Base-by-base conservation (phyloP, 2,888 invertebrate genomes). In the Xylocampa areola region DNA sequence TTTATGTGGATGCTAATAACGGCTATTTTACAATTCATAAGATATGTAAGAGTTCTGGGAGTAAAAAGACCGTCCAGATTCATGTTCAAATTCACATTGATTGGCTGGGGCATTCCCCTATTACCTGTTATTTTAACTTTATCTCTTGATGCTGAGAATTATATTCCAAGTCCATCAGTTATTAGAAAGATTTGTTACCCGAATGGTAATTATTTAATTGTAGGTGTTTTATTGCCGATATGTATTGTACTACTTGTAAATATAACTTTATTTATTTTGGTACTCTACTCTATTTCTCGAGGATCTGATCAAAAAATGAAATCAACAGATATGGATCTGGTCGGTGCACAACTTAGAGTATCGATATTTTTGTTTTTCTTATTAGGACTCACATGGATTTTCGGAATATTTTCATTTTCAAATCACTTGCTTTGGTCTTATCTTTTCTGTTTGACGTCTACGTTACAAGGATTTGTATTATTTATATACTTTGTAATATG, bases 1-100 rank as follows among this genome's bases (percentile, higher is more conserved):
- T 96, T 96, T 76, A 94, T 94, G 75, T 96, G 96, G 96, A 96
- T 96, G 96, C 84, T 96, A 16, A 95, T 96, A 50, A 95, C 96
- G 50, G 96, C 96, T 1, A 86, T 95, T 41, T 86, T 96, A 51
- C 96, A 96, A 81, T 96, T 96, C 80, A 94, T 96, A 50, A 92
- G 96, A 41, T 96, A 96, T 73, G 96, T 96, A 0, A 94, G 95
- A 57, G 95, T 96, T 0, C 88, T 96, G 41, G 96, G 96, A 3
- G 93, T 93, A 0, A 84, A 87, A 8, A 87, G 95, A 30, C 95
- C 95, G 4, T 91, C 94, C 0, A 90, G 95, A 61, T 96, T 96
- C 77, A 95, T 96, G 78, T 80, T 95, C 4, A 96, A 96, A 79
- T 94, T 95, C 11, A 94, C 95, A 1, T 37, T 95, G 0, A 85